phyloP scores from a whole-genome alignment of 2,888 invertebrate species.

The Drosophila pegasa region DNA sequence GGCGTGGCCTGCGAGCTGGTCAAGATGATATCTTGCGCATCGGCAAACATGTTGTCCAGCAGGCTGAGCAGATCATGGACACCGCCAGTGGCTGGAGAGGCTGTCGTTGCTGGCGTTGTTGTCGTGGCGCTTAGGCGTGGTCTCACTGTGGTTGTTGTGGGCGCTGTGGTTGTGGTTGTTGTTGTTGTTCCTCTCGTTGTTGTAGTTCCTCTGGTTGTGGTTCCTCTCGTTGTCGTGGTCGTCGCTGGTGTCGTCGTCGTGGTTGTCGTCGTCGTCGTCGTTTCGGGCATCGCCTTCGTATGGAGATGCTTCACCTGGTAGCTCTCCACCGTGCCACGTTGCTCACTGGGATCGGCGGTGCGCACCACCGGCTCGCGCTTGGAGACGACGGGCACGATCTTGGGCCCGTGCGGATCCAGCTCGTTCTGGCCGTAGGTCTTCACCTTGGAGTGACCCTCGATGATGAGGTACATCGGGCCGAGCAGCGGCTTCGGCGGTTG shows the following conservation, averaged over 20 bases:
- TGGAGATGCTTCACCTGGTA: slow-evolving; percentile 84
- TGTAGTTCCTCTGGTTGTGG: slow-evolving; percentile 21
- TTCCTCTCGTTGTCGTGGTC: slow-evolving; percentile 24
- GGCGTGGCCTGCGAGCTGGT: slow-evolving; percentile 19
- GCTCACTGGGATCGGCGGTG: slow-evolving; percentile 80
- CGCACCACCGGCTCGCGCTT: slow-evolving; percentile 83
- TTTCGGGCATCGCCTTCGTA: slow-evolving; percentile 74
- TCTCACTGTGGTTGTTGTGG: slow-evolving; percentile 26
- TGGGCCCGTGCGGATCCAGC: slow-evolving; percentile 83
- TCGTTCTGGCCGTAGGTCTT: slow-evolving; percentile 90
- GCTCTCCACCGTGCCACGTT: slow-evolving; percentile 81
- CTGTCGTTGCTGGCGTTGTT: slow-evolving; percentile 2
- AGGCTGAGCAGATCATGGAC: slow-evolving; percentile 83
- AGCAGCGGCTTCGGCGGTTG: slow-evolving; percentile 87
- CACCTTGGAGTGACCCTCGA: slow-evolving; percentile 94
- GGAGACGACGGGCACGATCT: slow-evolving; percentile 84
- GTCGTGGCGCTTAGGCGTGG: slow-evolving; percentile 16
- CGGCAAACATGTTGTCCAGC: slow-evolving; percentile 82
- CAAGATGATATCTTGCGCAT: slow-evolving; percentile 62
- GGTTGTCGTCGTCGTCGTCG: slow-evolving; percentile 49
- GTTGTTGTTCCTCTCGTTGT: slow-evolving; percentile 21
- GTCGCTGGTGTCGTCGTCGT: slow-evolving; percentile 52
- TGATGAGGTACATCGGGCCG: slow-evolving; percentile 91
- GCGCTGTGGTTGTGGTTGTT: slow-evolving; percentile 5
- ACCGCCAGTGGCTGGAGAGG: slow-evolving; percentile 49